Conservation (phyloP, 2,113 vertebrate genomes). For the Bos javanicus region DNA sequence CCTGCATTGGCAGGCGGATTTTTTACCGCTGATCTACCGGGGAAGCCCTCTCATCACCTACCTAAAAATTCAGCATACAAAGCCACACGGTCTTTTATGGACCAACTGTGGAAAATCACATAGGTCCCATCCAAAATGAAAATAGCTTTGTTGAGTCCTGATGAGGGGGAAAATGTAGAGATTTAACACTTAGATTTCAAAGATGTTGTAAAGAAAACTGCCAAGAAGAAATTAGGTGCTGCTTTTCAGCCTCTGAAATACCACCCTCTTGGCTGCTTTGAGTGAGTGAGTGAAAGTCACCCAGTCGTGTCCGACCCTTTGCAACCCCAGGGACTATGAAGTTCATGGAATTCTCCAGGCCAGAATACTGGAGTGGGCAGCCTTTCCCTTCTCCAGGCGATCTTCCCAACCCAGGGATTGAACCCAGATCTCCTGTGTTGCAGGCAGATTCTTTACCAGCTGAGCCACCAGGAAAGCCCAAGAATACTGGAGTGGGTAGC, state of each 20-base stretch:
- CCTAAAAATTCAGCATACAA: background rate
- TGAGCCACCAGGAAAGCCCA: background rate
- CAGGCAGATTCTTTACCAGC: background rate
- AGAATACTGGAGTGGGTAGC: background rate
- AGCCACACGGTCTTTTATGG: background rate
- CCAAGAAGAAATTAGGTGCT: background rate
- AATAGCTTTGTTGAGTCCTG: background rate
- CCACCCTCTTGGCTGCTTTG: background rate
- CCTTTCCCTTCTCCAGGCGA: background rate
- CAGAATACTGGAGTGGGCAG: background rate
- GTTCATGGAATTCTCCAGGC: background rate
- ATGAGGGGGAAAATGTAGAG: background rate
- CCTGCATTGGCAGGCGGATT: background rate
- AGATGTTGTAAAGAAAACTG: background rate
- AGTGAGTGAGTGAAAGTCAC: background rate
- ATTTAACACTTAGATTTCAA: background rate
- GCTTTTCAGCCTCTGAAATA: background rate
- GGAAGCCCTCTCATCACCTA: background rate
- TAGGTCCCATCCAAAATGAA: background rate
- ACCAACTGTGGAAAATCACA: background rate
- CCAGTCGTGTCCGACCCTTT: background rate
- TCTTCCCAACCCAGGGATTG: background rate
- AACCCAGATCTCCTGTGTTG: background rate
- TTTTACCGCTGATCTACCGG: fast-evolving
- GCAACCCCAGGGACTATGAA: background rate